Base-by-base conservation (phyloP, 2,113 vertebrate genomes). In the Lathamus discolor region DNA sequence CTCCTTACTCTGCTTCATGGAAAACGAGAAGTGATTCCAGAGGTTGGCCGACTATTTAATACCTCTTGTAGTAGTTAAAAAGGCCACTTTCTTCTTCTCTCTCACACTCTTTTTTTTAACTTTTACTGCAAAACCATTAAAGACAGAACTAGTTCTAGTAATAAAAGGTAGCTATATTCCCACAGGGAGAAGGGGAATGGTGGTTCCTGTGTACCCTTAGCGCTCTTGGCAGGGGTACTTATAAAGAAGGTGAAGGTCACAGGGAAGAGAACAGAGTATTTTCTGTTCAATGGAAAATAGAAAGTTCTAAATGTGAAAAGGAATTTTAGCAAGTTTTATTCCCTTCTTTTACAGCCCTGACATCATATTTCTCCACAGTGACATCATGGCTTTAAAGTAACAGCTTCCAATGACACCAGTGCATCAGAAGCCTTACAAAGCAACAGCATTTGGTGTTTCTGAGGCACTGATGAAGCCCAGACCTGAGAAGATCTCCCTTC, bases 81-180 rank as follows among this genome's bases (percentile, higher is more conserved):
- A 96, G 94, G 63, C 88, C 95, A 95, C 93, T 95, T 97, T 93
- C 54, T 51, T 96, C 92, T 92, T 96, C 88, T 89, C 86, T 76
- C 84, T 89, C 77, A 67, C 87, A 95, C 72, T 55, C 76, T 76
- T 80, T 88, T 35, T 92, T 96, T 93, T 70, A 92, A 95, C 57
- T 92, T 97, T 98, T 95, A 97, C 86, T 94, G 89, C 88, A 95
- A 97, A 96, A 96, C 92, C 96, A 97, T 97, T 97, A 97, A 97
- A 97, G 97, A 97, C 97, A n/a, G 95, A 97, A 95, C 93, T 95
- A 96, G 92, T 96, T 93, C 88, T 96, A 83, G 83, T 95, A 94
- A 96, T 96, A 97, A 98, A 97, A 96, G 73, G 61, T 66, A 88
- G 90, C 94, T 94, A 81, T 95, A 94, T 90, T 97, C 95, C 96